phyloP scores from a whole-genome alignment of 2,888 invertebrate genomes.

The Pantelozetes paolii region DNA sequence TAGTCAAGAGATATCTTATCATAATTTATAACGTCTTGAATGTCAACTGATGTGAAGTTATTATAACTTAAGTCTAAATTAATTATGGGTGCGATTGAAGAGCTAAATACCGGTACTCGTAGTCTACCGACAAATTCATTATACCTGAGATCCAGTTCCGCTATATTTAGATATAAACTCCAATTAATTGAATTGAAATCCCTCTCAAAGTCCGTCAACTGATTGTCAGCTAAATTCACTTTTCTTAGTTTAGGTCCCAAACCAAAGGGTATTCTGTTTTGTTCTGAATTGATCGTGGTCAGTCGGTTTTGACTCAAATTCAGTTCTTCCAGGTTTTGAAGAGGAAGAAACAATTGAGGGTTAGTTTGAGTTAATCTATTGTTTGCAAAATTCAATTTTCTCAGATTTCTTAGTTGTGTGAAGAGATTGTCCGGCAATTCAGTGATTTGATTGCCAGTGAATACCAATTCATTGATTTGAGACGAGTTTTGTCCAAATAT shows the following conservation, averaged over 20 bases:
- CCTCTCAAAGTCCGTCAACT: slow-evolving; percentile 63
- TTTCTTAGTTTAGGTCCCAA: slow-evolving; percentile 64
- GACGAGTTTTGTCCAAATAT: slow-evolving; percentile 42
- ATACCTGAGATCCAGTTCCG: slow-evolving; percentile 45
- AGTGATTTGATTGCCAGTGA: slow-evolving; percentile 45
- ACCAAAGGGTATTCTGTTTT: slow-evolving; percentile 65
- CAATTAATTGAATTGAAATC: slow-evolving; percentile 58
- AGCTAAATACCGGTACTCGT: slow-evolving; percentile 40
- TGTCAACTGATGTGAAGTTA: slow-evolving; percentile 37
- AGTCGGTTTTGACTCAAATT: slow-evolving; percentile 57
- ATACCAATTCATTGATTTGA: slow-evolving; percentile 38
- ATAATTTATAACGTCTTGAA: slow-evolving; percentile 33
- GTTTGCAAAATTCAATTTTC: slow-evolving; percentile 45
- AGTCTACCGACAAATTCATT: slow-evolving; percentile 43
- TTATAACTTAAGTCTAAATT: slow-evolving; percentile 41
- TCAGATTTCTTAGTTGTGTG: slow-evolving; percentile 43
- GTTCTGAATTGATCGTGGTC: slow-evolving; percentile 53
- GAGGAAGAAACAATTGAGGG: slow-evolving; percentile 42
- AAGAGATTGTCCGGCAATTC: slow-evolving; percentile 46
- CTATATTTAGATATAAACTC: slow-evolving; percentile 44
- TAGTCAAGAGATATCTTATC: slow-evolving; percentile 31
- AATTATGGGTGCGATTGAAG: slow-evolving; percentile 39
- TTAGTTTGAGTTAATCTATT: slow-evolving; percentile 44
- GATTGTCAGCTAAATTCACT: slow-evolving; percentile 64
- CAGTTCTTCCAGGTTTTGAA: slow-evolving; percentile 53